Percentiles rank a stretch among this genome's conserved stretches.
These are phyloP conservation scores for Invenusta paracnida DNA, from an alignment of 2,888 invertebrate genomes.

Conservation along the genomic window DNA sequence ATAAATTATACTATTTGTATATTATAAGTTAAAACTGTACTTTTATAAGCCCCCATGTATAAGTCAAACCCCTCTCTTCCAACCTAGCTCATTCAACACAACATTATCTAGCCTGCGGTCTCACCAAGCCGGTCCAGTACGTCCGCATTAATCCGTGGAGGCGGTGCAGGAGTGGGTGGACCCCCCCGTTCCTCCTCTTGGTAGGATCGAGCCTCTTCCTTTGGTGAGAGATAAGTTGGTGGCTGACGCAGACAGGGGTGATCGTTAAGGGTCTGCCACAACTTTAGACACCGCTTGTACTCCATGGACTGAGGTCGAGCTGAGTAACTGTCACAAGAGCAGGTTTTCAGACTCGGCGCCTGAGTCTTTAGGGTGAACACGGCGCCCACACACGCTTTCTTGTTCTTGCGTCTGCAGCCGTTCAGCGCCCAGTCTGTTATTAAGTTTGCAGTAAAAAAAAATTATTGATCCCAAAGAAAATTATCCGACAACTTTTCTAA, in stretches of 20 bases:
- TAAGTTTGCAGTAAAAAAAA: too few species aligned
- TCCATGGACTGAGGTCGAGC: not conserved
- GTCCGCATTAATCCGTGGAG: too few species aligned
- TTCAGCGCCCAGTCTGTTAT: not conserved
- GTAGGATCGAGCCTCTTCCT: not conserved
- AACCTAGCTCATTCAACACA: too few species aligned
- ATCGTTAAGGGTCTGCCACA: not conserved
- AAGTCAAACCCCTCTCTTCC: too few species aligned
- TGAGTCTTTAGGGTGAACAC: not conserved
- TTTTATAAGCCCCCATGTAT: too few species aligned
- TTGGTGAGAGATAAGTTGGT: not conserved
- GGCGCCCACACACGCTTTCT: not conserved
- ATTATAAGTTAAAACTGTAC: too few species aligned
- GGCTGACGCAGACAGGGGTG: not conserved
- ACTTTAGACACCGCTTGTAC: not conserved
- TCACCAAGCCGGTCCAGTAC: too few species aligned
- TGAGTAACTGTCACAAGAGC: not conserved
- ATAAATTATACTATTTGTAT: too few species aligned
- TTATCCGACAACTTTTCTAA: too few species aligned
- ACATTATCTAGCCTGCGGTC: too few species aligned
- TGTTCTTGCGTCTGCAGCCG: not conserved
- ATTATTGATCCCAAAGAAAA: too few species aligned
- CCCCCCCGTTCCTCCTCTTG: not conserved
- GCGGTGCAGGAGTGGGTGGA: too few species aligned
- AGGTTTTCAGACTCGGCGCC: not conserved